These are phyloP conservation scores for Drosophila leontia DNA, from an alignment of 1,140 invertebrate genomes.

Conservation along the genomic window DNA sequence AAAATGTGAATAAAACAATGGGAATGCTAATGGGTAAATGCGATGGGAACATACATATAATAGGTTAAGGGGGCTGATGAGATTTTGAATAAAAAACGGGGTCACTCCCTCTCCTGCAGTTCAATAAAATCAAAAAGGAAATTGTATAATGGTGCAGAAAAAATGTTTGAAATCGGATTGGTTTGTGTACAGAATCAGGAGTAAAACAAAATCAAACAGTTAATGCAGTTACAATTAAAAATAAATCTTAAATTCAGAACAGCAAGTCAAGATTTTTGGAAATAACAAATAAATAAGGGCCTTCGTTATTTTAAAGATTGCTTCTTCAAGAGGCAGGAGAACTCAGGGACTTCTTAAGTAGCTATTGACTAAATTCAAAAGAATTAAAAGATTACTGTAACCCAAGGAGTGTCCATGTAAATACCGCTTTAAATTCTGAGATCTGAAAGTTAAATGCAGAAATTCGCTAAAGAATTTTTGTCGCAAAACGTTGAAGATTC, in stretches of 20 bases:
- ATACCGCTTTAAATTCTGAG: slow-evolving; percentile 4
- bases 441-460: slow-evolving; percentile 11
- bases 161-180: slow-evolving; percentile 27
- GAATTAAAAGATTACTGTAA: slow-evolving; percentile 2
- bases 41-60: slow-evolving; percentile 5
- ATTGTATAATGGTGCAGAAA: slow-evolving; percentile 51
- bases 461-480: slow-evolving; percentile 18
- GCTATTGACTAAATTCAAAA: slow-evolving; percentile 9
- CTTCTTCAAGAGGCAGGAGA: neutral
- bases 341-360: slow-evolving; percentile 1
- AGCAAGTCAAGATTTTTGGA: neutral
- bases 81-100: slow-evolving; percentile 19
- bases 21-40: slow-evolving; percentile 39
- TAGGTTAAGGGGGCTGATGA: neutral
- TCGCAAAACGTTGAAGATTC: slow-evolving; percentile 18
- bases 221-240: too few species aligned
- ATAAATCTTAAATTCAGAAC: too few species aligned
- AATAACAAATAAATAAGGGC: neutral
- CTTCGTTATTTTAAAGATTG: neutral
- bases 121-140: slow-evolving; percentile 24
- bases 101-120: neutral
- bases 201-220: too few species aligned
- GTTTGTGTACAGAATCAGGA: neutral
- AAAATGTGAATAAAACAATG: slow-evolving; percentile 47
- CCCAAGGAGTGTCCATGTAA: neutral